Evolutionary conservation across 2,113 vertebrate species (phyloP).

Genomic region (Corapipo altera): DNA sequence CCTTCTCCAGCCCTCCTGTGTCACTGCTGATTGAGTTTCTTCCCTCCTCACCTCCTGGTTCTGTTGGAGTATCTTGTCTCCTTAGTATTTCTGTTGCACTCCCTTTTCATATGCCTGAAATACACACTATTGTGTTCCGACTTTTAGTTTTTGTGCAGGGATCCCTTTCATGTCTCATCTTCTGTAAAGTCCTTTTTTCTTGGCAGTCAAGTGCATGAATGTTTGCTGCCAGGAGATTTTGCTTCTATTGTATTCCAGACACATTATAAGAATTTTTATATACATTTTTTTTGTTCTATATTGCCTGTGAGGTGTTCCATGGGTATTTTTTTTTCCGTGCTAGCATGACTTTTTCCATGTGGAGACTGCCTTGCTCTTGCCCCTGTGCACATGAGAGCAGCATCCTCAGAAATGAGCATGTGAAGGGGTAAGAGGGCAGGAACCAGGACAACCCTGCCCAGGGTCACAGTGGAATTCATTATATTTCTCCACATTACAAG

Average conservation of each 20-base stretch:
- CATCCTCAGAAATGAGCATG: neutral
- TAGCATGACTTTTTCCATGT: conserved; percentile 47
- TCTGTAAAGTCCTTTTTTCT: conserved; percentile 76
- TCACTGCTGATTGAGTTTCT: conserved; percentile 70
- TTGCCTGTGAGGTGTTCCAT: conserved; percentile 38
- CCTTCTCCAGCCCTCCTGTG: conserved; percentile 40
- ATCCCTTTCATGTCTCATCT: conserved; percentile 77
- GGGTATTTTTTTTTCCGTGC: conserved; percentile 7
- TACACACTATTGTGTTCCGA: conserved; percentile 76
- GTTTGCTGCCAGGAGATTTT: conserved; percentile 75
- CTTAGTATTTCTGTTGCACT: conserved; percentile 67
- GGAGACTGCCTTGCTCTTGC: neutral
- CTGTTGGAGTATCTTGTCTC: conserved; percentile 69
- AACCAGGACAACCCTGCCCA: neutral
- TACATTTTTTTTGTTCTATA: conserved; percentile 60
- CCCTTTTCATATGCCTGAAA: conserved; percentile 78
- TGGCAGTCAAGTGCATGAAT: conserved; percentile 75
- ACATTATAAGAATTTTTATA: conserved; percentile 12
- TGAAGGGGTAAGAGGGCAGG: neutral
- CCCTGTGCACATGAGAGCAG: neutral
- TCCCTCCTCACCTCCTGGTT: conserved; percentile 46
- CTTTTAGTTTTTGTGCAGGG: conserved; percentile 75
- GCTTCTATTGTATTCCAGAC: conserved; percentile 71
- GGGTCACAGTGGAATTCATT: neutral
- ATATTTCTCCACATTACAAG: accelerated